Base-by-base conservation (phyloP, 2,797 vertebrate species). In the Chiroxiphia lanceolata region DNA sequence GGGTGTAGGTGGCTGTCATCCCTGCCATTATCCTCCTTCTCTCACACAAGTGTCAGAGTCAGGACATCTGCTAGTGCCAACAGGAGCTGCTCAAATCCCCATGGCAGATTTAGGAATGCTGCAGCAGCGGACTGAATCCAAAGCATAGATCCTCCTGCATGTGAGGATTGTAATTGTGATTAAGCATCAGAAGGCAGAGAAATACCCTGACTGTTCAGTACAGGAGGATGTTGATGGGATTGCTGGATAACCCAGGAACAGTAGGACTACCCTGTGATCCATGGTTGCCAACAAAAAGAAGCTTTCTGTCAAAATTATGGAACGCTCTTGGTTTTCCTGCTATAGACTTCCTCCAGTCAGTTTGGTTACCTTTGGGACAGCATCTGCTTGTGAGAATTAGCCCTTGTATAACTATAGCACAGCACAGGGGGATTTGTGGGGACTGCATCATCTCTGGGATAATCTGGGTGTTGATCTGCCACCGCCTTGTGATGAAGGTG, bases 71-170 rank as follows among this genome's bases (percentile, higher is more conserved):
- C 45, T 3, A 22, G 63, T 64, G 70, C 38, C 57, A 36, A 0
- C 8, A n/a, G 17, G 17, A 76, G 79, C 75, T 78, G 34, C 11
- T 33, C 1, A 48, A 75, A 64, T 29, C 44, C 82, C 53, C 1
- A 0, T 3, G 26, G 77, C 34, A 15, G 34, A 6, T 65, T 82
- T 38, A 36, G 88, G 76, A 76, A 34, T 8, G 0, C n/a, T 51
- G 74, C 47, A 26, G 72, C 81, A 13, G 44, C 61, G 33, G 53
- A 10, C 51, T 71, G 53, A 53, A 7, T 47, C 31, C 7, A 5
- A 42, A 34, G 42, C 31, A 10, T 9, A 59, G n/a, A 48, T 68
- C 21, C 31, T 2, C 16, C 48, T 36, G 22, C 0, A 0, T 19
- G 36, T 6, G 17, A 42, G 53, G 12, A 3, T 1, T 47, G 16